Percentiles rank a stretch among this genome's conserved stretches.
Evolutionary conservation across 2,113 vertebrate species (phyloP).

Genomic region (Rissa tridactyla): DNA sequence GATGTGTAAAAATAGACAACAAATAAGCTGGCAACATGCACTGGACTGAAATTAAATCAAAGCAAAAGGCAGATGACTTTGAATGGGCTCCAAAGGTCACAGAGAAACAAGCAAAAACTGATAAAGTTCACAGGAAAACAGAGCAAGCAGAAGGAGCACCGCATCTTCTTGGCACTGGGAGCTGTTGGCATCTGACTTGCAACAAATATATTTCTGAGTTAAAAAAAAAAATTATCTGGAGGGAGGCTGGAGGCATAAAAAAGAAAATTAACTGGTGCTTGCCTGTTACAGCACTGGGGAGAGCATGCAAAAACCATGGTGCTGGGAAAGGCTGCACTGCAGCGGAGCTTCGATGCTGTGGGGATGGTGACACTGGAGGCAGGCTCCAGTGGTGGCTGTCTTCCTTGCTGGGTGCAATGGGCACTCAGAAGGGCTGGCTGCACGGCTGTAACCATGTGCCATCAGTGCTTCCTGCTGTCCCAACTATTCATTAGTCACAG

Average conservation of each 20-base stretch:
- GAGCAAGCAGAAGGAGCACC: conserved; percentile 12
- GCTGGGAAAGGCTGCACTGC: not conserved
- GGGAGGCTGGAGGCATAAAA: conserved; percentile 9
- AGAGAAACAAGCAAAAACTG: conserved; percentile 44
- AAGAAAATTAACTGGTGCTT: not conserved
- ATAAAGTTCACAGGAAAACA: conserved; percentile 46
- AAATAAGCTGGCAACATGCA: conserved; percentile 35
- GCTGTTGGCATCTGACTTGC: conserved; percentile 14
- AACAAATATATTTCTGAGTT: not conserved
- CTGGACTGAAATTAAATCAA: conserved; percentile 33
- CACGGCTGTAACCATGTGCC: not conserved
- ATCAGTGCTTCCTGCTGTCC: not conserved
- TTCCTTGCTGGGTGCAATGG: not conserved
- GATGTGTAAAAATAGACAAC: conserved; percentile 54
- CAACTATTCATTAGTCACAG: not conserved
- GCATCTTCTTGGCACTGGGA: conserved; percentile 48
- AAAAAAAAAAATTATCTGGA: conserved; percentile 26
- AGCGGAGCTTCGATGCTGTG: not conserved
- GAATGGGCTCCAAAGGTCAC: conserved; percentile 50
- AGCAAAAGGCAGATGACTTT: conserved; percentile 60
- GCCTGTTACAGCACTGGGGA: not conserved
- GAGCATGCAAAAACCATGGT: not conserved
- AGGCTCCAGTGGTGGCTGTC: rapidly evolving
- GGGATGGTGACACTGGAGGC: not conserved
- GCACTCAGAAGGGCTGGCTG: not conserved